phyloP scores from a whole-genome alignment of 2,888 invertebrate genomes.

The Pristionchus japonicus region DNA sequence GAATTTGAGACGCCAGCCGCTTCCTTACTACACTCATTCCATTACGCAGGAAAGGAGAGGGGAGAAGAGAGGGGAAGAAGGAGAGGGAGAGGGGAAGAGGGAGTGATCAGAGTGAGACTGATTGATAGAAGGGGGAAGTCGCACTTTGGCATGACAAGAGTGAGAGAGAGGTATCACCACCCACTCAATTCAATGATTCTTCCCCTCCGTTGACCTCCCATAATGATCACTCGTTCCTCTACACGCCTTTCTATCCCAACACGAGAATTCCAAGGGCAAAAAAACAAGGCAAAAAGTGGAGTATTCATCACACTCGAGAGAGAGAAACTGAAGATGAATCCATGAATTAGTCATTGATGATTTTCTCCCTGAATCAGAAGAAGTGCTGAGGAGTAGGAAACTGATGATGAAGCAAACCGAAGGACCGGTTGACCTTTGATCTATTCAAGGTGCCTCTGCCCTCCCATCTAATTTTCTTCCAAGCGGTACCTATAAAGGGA shows the following conservation, averaged over 20 bases:
- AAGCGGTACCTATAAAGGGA: no score
- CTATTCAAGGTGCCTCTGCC: no score
- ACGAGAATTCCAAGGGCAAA: neutral
- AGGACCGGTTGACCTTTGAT: no score
- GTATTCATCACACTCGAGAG: neutral
- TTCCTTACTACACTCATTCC: slow-evolving; percentile 27
- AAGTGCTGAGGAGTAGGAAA: no score
- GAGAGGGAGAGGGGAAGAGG: neutral
- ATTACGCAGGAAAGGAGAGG: slow-evolving; percentile 38
- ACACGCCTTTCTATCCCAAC: neutral
- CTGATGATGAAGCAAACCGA: no score
- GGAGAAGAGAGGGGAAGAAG: neutral
- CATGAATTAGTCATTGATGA: neutral
- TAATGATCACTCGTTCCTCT: neutral
- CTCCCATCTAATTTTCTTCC: no score
- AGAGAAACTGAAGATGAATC: neutral
- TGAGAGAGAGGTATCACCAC: neutral
- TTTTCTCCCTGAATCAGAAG: no score
- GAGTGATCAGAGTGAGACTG: neutral
- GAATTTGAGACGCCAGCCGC: slow-evolving; percentile 41
- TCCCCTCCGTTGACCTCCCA: neutral
- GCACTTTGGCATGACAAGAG: neutral
- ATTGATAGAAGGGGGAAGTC: neutral
- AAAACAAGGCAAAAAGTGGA: neutral
- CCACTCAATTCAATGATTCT: neutral